A percentile compares a stretch with the other conserved stretches of the same genome.
Conservation (phyloP, 2,888 invertebrate genomes). For the Sarcophaga subvicina region DNA sequence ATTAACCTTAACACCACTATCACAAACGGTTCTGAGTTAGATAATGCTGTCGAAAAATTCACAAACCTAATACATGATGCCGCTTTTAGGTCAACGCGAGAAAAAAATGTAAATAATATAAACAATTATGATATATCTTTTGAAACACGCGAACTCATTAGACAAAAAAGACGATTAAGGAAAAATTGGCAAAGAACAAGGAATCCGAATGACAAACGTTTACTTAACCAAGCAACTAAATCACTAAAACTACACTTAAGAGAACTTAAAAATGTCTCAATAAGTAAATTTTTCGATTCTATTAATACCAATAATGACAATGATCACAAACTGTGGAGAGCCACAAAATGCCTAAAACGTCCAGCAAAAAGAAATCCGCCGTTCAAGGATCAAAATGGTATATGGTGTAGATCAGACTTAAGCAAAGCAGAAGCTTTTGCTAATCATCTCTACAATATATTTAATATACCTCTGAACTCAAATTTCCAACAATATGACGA, state of each 20-base stretch:
- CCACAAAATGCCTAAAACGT: conserved; percentile 46
- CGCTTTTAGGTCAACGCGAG: neutral
- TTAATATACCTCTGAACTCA: too few species aligned
- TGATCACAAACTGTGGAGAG: conserved; percentile 23
- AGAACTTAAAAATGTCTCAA: neutral
- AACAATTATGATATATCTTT: neutral
- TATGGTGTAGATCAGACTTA: too few species aligned
- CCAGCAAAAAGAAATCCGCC: conserved; percentile 44
- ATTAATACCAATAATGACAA: conserved; percentile 16
- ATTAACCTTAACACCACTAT: conserved; percentile 5
- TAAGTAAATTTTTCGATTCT: conserved; percentile 5
- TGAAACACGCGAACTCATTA: conserved; percentile 31
- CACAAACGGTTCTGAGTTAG: neutral
- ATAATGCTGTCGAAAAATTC: conserved; percentile 15
- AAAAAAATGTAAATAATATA: neutral
- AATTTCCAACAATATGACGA: too few species aligned
- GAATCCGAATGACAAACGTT: neutral
- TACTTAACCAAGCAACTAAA: conserved; percentile 18
- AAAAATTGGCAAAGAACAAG: conserved; percentile 41
- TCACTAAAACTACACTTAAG: conserved; percentile 14
- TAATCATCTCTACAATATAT: too few species aligned
- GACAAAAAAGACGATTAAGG: conserved; percentile 42
- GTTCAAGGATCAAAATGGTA: conserved; percentile 11
- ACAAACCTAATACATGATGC: conserved; percentile 22
- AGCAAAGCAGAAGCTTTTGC: too few species aligned